These are phyloP conservation scores for Elysia chlorotica DNA, from an alignment of 1,140 invertebrate genomes.

Conservation along the genomic window DNA sequence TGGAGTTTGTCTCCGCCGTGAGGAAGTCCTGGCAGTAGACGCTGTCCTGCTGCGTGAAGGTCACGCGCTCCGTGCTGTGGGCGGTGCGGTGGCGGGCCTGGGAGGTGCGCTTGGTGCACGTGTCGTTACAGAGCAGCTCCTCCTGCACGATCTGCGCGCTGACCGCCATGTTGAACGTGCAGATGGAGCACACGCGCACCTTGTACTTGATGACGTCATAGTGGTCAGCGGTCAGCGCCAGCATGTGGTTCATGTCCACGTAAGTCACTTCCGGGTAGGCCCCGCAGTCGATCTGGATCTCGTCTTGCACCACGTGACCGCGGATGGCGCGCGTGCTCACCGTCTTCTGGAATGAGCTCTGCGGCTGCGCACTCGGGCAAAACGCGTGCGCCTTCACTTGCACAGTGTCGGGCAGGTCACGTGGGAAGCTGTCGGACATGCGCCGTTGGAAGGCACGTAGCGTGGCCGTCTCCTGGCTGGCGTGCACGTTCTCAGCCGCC, in stretches of 20 bases:
- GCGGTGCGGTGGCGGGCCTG: neutral
- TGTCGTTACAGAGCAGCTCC: conserved; percentile 28
- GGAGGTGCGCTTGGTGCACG: conserved; percentile 11
- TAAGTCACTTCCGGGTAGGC: conserved; percentile 31
- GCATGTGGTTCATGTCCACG: conserved; percentile 24
- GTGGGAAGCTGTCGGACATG: conserved; percentile 19
- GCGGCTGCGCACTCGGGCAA: conserved; percentile 25
- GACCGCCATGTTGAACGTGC: conserved; percentile 27
- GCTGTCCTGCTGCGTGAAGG: conserved; percentile 22
- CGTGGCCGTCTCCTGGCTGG: neutral
- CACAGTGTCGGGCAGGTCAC: conserved; percentile 6
- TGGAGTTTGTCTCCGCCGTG: conserved; percentile 16
- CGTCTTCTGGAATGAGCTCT: conserved; percentile 24
- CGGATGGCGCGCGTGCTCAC: conserved; percentile 7
- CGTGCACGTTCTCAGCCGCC: conserved; percentile 10
- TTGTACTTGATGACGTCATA: conserved; percentile 27
- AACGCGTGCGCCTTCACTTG: conserved; percentile 28
- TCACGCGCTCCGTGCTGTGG: conserved; percentile 11
- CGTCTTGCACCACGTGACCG: conserved; percentile 11
- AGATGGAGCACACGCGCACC: conserved; percentile 27
- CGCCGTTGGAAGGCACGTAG: neutral
- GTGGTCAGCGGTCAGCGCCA: neutral
- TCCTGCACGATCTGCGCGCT: conserved; percentile 20
- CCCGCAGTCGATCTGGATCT: conserved; percentile 30
- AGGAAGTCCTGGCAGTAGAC: conserved; percentile 35